Percentiles rank a stretch among this genome's conserved stretches.
These are phyloP conservation scores for Triplophysa rosa DNA, from an alignment of 2,113 vertebrate species.

Conservation along the genomic window DNA sequence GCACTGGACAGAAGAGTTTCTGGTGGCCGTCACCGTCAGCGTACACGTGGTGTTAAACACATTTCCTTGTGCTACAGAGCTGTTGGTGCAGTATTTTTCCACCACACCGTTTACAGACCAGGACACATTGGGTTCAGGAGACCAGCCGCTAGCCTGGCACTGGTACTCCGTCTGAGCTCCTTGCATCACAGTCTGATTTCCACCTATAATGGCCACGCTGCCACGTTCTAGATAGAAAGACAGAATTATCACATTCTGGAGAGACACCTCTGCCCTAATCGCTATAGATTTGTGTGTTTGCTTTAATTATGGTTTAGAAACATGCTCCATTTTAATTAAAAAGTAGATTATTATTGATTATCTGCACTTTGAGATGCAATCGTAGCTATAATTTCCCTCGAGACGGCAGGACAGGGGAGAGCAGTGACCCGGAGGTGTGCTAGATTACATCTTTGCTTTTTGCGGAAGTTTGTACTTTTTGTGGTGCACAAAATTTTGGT, in stretches of 20 bases:
- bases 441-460: not conserved
- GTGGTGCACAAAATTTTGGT: not conserved
- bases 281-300: not conserved
- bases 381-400: slow-evolving; percentile 32
- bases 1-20: slow-evolving; percentile 74
- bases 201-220: slow-evolving; percentile 70
- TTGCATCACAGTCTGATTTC: slow-evolving; percentile 65
- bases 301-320: slow-evolving; percentile 1
- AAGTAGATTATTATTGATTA: slow-evolving; percentile 39
- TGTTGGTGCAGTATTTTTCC: slow-evolving; percentile 64
- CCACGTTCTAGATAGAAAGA: slow-evolving; percentile 75
- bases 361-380: slow-evolving; percentile 13
- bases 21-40: slow-evolving; percentile 68
- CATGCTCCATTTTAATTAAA: slow-evolving; percentile 13
- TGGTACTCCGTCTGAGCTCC: slow-evolving; percentile 73
- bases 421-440: not conserved
- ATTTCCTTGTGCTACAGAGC: slow-evolving; percentile 44
- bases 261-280: not conserved
- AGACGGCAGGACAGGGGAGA: slow-evolving; percentile 1
- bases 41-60: slow-evolving; percentile 72
- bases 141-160: slow-evolving; percentile 79
- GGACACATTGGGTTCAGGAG: slow-evolving; percentile 71
- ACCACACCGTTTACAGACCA: slow-evolving; percentile 76
- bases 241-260: not conserved
- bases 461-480: not conserved